A percentile compares a stretch with the other conserved stretches of the same genome.
Evolutionary conservation across 2,113 vertebrate species (phyloP).

Genomic region (Antennarius striatus): DNA sequence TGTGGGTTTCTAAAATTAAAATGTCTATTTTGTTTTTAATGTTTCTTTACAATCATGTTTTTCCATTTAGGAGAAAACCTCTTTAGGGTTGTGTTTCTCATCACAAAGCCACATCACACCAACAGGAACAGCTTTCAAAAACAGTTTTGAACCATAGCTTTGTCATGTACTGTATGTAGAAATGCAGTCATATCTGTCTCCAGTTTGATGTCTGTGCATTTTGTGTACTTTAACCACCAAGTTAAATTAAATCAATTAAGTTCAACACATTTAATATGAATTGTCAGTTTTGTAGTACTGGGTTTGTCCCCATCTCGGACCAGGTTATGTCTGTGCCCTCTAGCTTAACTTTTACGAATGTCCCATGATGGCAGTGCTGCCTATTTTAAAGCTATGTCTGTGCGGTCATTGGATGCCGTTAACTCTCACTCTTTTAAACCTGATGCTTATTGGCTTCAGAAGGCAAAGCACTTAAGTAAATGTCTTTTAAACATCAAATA

Average conservation of each 20-base stretch:
- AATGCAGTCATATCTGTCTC: background rate
- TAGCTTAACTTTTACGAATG: background rate
- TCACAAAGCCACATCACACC: background rate
- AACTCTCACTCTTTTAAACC: conserved; percentile 32
- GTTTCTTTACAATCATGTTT: background rate
- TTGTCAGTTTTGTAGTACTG: too few species aligned
- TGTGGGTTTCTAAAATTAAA: too few species aligned
- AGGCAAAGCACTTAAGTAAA: conserved; percentile 28
- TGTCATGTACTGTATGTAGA: background rate
- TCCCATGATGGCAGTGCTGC: too few species aligned
- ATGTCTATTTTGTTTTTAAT: background rate
- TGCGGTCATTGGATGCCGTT: background rate
- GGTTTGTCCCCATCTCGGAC: background rate
- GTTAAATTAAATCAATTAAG: background rate
- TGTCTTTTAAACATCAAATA: conserved; percentile 39
- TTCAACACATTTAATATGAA: too few species aligned
- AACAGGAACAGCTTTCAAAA: too few species aligned
- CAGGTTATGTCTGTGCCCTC: background rate
- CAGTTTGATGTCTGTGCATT: too few species aligned
- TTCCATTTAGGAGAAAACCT: background rate
- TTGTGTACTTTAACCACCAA: background rate
- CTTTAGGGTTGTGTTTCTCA: background rate
- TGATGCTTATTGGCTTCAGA: conserved; percentile 39
- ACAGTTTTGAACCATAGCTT: too few species aligned
- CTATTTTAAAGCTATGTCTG: background rate